Percentiles rank a stretch among this genome's conserved stretches.
Evolutionary conservation across 2,888 invertebrate genomes (phyloP).

Genomic region (Napeogenes sylphis): DNA sequence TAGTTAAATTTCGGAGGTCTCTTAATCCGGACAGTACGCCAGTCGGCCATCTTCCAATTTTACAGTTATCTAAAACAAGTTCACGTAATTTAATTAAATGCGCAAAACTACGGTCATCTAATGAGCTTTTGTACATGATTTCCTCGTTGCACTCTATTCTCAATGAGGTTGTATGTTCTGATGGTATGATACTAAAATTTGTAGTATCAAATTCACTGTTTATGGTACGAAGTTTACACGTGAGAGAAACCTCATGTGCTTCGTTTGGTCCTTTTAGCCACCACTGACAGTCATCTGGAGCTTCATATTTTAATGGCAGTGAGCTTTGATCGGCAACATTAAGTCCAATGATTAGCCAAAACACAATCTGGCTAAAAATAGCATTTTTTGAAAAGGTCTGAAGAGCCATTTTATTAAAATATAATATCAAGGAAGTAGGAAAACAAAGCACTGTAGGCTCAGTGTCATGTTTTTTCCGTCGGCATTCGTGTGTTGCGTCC

Average conservation of each 20-base stretch:
- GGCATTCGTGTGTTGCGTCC: slow-evolving; percentile 68
- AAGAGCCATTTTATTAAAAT: slow-evolving; percentile 68
- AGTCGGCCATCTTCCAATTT: slow-evolving; percentile 88
- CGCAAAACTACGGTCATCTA: slow-evolving; percentile 86
- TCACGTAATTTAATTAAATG: slow-evolving; percentile 88
- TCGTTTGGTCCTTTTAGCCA: slow-evolving; percentile 80
- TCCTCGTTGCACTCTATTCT: slow-evolving; percentile 88
- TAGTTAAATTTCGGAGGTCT: slow-evolving; percentile 89
- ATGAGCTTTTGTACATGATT: slow-evolving; percentile 86
- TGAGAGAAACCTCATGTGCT: slow-evolving; percentile 85
- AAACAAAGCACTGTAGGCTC: slow-evolving; percentile 69
- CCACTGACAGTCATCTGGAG: slow-evolving; percentile 92
- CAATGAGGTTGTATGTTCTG: slow-evolving; percentile 88
- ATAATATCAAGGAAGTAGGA: slow-evolving; percentile 72
- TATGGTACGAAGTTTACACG: slow-evolving; percentile 88
- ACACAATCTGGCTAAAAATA: slow-evolving; percentile 59
- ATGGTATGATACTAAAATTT: slow-evolving; percentile 91
- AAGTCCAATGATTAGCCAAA: slow-evolving; percentile 66
- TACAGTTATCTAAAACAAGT: slow-evolving; percentile 90
- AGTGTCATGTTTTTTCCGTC: slow-evolving; percentile 77
- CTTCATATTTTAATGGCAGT: slow-evolving; percentile 81
- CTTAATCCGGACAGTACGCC: slow-evolving; percentile 87
- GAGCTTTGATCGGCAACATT: slow-evolving; percentile 72
- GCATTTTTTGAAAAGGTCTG: slow-evolving; percentile 54
- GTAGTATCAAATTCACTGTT: slow-evolving; percentile 93